Percentiles rank a stretch among this genome's conserved stretches.
These are phyloP conservation scores for Glandiceps talaboti DNA, from an alignment of 53 echinoderm and acorn worm species.

Conservation along the genomic window DNA sequence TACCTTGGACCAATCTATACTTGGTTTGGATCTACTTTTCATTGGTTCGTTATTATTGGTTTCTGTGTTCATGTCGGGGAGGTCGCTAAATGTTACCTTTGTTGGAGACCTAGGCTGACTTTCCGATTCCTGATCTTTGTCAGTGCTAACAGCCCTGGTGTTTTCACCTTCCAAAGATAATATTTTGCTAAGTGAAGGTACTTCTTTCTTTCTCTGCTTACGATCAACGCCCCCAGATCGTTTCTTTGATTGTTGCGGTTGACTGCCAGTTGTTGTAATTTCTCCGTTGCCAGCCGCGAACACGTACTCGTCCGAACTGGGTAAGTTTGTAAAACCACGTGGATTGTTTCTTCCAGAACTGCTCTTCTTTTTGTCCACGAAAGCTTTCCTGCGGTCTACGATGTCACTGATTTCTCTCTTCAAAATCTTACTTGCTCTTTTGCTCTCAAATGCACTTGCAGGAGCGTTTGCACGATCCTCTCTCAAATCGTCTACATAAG, in stretches of 20 bases:
- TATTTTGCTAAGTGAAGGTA: no score
- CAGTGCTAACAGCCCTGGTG: no score
- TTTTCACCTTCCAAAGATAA: no score
- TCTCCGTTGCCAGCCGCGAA: background rate
- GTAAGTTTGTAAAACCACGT: background rate
- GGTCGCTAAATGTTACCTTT: background rate
- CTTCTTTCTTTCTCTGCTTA: no score
- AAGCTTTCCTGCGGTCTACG: background rate
- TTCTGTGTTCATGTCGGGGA: background rate
- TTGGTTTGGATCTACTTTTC: background rate
- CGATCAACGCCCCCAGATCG: background rate
- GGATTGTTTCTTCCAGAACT: background rate
- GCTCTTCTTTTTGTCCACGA: background rate
- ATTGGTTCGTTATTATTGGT: background rate
- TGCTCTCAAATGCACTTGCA: no score
- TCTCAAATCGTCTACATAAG: background rate
- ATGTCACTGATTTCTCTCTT: background rate
- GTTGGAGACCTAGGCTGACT: background rate
- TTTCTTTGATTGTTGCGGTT: background rate
- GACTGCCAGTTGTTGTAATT: background rate
- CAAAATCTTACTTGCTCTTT: background rate
- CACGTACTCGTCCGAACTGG: background rate
- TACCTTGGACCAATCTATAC: background rate
- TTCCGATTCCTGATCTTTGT: background rate
- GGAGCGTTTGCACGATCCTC: background rate